Base-by-base conservation (phyloP, 2,113 vertebrate species). In the Bujurquina vittata region DNA sequence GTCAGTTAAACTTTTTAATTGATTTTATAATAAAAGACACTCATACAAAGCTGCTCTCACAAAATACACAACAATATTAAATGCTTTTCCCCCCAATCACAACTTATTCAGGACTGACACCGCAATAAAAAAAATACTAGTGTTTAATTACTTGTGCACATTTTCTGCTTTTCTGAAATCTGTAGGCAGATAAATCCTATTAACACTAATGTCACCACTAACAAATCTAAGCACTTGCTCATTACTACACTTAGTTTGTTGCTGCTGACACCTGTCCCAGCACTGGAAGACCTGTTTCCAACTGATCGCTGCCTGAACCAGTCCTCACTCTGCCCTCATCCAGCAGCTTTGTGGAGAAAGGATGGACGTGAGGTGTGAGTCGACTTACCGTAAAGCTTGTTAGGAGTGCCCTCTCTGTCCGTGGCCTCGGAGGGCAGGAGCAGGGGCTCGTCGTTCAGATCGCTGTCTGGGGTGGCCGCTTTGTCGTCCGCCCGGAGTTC, bases 351-450 rank as follows among this genome's bases (percentile, higher is more conserved):
- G 4, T 15, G 37, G 9, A 23, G n/a, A 72, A 29, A 7, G 29
- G 6, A 58, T 4, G 3, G 75, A 67, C 6, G 4, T 56, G 63
- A 65, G 65, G 29, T 26, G 55, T 23, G 54, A 59, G 79, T 91
- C 88, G 95, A 97, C 98, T 99, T 94, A 99, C 98, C 97, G 93
- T 98, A 98, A 94, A 98, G 97, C 96, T 98, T 98, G 96, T 95
- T 97, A 93, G 98, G 97, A 94, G 96, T 95, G 95, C 97, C 97
- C 94, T 97, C 96, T 92, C 95, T 95, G 96, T 98, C 97, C 94
- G 97, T 96, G 94, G 96, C 96, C 94, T 98, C 98, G 90, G 96
- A 96, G 90, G 97, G 96, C 94, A 94, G 96, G 93, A 97, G 96
- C 95, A 97, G 95, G 95, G 97, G 94, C 95, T 99, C 97, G 94